phyloP scores from a whole-genome alignment of 2,797 vertebrate genomes.

The Melanotaenia boesemani region DNA sequence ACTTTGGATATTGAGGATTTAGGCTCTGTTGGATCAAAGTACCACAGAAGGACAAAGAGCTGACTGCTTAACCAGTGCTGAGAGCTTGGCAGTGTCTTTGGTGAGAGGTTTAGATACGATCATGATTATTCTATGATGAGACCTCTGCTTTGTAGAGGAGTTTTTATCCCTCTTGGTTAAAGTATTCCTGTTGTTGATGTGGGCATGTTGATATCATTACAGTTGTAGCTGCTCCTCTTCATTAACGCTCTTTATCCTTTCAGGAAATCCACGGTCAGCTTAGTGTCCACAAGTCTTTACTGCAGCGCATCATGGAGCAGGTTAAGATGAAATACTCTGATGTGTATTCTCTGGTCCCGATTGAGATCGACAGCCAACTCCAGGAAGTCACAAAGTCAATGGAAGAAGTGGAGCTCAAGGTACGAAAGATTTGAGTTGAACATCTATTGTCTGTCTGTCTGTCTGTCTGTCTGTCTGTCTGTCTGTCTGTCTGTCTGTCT shows the following conservation, averaged over 20 bases:
- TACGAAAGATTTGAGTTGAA: conserved; percentile 57
- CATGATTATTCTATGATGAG: too few species aligned
- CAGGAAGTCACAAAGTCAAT: conserved; percentile 86
- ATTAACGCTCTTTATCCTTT: conserved; percentile 13
- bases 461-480: too few species aligned
- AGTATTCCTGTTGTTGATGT: too few species aligned
- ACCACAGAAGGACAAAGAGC: background rate
- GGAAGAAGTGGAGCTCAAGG: conserved; percentile 88
- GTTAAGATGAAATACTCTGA: conserved; percentile 88
- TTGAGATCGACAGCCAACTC: conserved; percentile 83
- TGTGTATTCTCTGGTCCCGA: conserved; percentile 82
- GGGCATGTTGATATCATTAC: too few species aligned
- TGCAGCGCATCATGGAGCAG: conserved; percentile 85
- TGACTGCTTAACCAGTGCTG: too few species aligned
- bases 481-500: too few species aligned
- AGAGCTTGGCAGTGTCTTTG: too few species aligned
- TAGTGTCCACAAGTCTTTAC: conserved; percentile 83
- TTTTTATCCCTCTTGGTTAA: too few species aligned
- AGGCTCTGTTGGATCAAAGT: conserved; percentile 9
- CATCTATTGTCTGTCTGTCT: too few species aligned
- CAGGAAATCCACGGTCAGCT: conserved; percentile 87
- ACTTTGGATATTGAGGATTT: conserved; percentile 19
- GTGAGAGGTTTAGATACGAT: too few species aligned
- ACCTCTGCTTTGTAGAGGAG: too few species aligned
- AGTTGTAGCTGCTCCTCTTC: too few species aligned